phyloP scores from a whole-genome alignment of 2,888 invertebrate species.

The Seira sanloemensis region DNA sequence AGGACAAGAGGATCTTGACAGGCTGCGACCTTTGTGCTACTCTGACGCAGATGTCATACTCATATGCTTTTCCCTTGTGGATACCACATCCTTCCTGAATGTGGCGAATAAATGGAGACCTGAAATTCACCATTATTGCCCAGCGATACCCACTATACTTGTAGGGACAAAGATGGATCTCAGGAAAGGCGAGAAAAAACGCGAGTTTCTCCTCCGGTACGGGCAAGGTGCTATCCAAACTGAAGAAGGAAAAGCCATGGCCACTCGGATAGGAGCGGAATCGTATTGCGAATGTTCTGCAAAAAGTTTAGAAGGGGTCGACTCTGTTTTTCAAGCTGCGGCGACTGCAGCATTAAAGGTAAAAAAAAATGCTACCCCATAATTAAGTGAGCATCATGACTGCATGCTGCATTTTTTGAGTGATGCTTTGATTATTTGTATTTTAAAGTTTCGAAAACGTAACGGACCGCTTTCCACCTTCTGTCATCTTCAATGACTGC shows the following conservation, averaged over 20 bases:
- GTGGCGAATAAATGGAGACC: conserved; percentile 70
- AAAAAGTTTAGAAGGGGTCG: conserved; percentile 80
- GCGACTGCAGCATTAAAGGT: conserved; percentile 76
- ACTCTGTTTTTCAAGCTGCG: conserved; percentile 81
- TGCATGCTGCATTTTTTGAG: neutral
- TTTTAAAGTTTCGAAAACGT: conserved; percentile 38
- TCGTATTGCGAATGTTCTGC: conserved; percentile 81
- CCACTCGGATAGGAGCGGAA: conserved; percentile 79
- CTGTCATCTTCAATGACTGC: conserved; percentile 44
- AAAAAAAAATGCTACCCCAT: neutral
- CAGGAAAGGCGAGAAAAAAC: conserved; percentile 44
- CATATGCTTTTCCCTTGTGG: conserved; percentile 67
- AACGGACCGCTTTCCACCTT: conserved; percentile 41
- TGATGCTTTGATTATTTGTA: neutral
- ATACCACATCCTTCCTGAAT: conserved; percentile 65
- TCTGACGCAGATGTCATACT: conserved; percentile 66
- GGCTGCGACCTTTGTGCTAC: conserved; percentile 67
- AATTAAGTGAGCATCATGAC: too few relatives aligned
- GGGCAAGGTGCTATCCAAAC: conserved; percentile 62
- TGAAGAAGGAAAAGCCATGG: conserved; percentile 68
- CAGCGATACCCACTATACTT: conserved; percentile 62
- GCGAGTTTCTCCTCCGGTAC: conserved; percentile 50
- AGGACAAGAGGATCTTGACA: conserved; percentile 75
- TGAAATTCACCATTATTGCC: conserved; percentile 68
- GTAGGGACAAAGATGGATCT: conserved; percentile 69